A percentile compares a stretch with the other conserved stretches of the same genome.
These are phyloP conservation scores for Chalcis sispes DNA, from an alignment of 2,888 invertebrate species.

Conservation along the genomic window DNA sequence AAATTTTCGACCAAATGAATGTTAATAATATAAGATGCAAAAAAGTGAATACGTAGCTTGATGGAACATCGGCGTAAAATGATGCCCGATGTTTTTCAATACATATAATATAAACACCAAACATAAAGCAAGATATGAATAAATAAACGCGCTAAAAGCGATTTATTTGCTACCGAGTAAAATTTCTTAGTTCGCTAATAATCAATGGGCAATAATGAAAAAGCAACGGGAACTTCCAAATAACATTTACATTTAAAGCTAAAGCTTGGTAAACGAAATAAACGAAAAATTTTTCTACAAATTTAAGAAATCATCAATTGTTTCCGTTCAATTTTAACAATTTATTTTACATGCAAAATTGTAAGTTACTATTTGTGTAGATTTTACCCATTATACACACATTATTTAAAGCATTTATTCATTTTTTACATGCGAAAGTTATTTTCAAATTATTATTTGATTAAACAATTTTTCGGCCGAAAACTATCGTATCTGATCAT, in stretches of 20 bases:
- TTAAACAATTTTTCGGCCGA: not conserved
- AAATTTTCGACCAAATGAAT: constrained; percentile 35
- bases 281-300: not conserved
- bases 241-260: not conserved
- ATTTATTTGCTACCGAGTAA: not conserved
- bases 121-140: constrained; percentile 6
- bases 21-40: constrained; percentile 17
- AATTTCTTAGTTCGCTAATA: constrained; percentile 2
- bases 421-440: too few species aligned
- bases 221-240: constrained; percentile 13
- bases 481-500: not conserved
- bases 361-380: not conserved
- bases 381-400: too few species aligned
- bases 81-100: not conserved
- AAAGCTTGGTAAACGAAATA: constrained; percentile 7
- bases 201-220: constrained; percentile 30
- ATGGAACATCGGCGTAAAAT: not conserved
- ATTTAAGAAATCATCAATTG: too few species aligned
- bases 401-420: too few species aligned
- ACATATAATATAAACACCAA: constrained; percentile 28
- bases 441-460: not conserved
- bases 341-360: too few species aligned
- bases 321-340: too few species aligned
- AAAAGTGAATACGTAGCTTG: not conserved
- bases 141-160: constrained; percentile 17